These are phyloP conservation scores for Strigamia crassipes DNA, from an alignment of 2,888 invertebrate species.

Conservation along the genomic window DNA sequence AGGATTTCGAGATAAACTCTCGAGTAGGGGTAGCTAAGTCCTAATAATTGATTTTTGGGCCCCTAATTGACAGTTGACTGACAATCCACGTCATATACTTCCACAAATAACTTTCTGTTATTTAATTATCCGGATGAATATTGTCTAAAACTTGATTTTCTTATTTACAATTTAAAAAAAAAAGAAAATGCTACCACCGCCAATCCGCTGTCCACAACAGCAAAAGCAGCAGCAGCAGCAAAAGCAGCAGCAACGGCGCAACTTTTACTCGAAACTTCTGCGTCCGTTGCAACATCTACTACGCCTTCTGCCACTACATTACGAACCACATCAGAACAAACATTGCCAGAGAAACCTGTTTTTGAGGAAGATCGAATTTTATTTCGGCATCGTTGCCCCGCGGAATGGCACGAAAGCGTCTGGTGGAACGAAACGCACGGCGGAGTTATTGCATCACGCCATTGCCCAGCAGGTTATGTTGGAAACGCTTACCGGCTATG, in stretches of 20 bases:
- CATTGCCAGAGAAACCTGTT: slow-evolving; percentile 33
- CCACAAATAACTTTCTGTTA: no score
- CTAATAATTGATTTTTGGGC: no score
- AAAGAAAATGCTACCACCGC: background rate
- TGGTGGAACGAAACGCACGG: slow-evolving; percentile 53
- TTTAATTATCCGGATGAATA: no score
- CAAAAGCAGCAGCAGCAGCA: background rate
- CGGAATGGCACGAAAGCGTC: slow-evolving; percentile 49
- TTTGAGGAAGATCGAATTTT: slow-evolving; percentile 48
- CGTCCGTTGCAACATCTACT: background rate
- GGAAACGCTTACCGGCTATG: slow-evolving; percentile 53
- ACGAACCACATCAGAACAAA: background rate
- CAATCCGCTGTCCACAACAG: background rate
- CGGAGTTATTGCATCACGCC: slow-evolving; percentile 52
- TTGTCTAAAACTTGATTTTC: no score
- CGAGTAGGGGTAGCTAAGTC: no score
- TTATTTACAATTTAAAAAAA: no score
- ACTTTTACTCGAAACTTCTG: background rate
- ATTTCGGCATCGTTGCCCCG: slow-evolving; percentile 51
- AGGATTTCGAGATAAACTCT: no score
- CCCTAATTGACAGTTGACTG: no score
- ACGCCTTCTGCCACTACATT: background rate
- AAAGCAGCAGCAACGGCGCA: background rate
- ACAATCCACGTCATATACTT: no score
- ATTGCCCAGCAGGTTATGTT: slow-evolving; percentile 52